These are phyloP conservation scores for Labia minor DNA, from an alignment of 2,888 invertebrate species.

Conservation along the genomic window DNA sequence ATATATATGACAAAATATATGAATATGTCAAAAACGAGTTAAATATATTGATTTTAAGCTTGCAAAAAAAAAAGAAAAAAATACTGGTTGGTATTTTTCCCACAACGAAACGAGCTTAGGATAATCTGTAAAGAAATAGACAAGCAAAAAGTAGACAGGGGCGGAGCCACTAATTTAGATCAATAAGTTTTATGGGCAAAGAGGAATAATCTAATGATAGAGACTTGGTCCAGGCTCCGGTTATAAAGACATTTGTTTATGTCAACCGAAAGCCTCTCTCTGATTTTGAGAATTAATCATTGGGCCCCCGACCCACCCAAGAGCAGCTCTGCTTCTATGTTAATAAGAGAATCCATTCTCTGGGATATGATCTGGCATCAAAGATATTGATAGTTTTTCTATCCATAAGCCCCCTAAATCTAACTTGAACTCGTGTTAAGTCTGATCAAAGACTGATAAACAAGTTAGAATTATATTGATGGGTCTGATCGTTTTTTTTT, in stretches of 20 bases:
- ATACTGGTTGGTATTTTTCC: too few relatives aligned
- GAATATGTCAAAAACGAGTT: too few relatives aligned
- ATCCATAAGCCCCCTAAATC: background rate
- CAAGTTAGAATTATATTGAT: background rate
- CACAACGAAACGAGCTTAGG: too few relatives aligned
- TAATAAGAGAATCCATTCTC: background rate
- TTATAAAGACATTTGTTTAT: slow-evolving; percentile 5
- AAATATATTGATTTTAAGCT: too few relatives aligned
- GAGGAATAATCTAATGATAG: background rate
- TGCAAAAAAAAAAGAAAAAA: too few relatives aligned
- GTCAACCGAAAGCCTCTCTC: background rate
- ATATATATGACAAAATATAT: too few relatives aligned
- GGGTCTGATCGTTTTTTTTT: background rate
- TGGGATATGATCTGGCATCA: background rate
- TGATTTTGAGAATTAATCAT: background rate
- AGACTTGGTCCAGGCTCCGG: background rate
- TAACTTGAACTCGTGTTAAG: background rate
- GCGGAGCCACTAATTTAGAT: background rate
- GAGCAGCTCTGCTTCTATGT: background rate
- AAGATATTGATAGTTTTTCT: slow-evolving; percentile 7
- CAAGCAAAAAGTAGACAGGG: background rate
- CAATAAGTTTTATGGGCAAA: background rate
- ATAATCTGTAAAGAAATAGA: background rate
- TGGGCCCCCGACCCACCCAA: slow-evolving; percentile 3
- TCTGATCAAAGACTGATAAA: background rate